A percentile compares a stretch with the other conserved stretches of the same genome.
Conservation (phyloP, 1,140 invertebrate genomes). For the Euwallacea fornicatus region DNA sequence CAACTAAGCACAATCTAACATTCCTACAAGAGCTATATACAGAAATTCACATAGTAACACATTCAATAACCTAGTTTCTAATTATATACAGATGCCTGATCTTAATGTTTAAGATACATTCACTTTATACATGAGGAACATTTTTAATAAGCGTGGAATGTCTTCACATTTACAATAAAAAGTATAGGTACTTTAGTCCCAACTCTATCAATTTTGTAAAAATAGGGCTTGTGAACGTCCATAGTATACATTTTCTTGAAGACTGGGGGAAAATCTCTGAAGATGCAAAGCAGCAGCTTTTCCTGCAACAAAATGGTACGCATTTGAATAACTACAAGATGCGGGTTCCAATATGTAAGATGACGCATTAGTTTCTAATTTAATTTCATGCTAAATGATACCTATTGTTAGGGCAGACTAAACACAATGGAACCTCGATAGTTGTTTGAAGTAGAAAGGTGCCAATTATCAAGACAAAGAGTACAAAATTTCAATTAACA, state of each 20-base stretch:
- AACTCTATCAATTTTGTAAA: no score
- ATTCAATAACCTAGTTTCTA: background rate
- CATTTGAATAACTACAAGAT: background rate
- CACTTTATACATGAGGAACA: constrained; percentile 47
- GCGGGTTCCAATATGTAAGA: background rate
- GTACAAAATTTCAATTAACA: constrained; percentile 23
- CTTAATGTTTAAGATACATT: constrained; percentile 35
- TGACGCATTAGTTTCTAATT: constrained; percentile 24
- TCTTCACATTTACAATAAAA: constrained; percentile 16
- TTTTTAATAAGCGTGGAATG: constrained; percentile 49
- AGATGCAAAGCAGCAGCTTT: no score
- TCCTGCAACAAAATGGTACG: background rate
- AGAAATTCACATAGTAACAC: constrained; percentile 16
- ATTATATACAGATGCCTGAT: constrained; percentile 21
- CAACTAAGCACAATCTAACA: constrained; percentile 17
- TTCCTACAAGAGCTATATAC: constrained; percentile 11
- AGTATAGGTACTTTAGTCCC: background rate
- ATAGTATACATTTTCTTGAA: no score
- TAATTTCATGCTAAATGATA: constrained; percentile 24
- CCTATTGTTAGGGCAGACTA: constrained; percentile 24
- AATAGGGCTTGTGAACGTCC: no score
- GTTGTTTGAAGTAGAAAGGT: constrained; percentile 21
- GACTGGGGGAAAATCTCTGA: no score
- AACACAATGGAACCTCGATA: constrained; percentile 24
- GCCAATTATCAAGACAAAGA: constrained; percentile 26